Evolutionary conservation across 1,140 invertebrate species (phyloP), one percentile per base, ranked within the genome.

Genomic region (Achatina immaculata): DNA sequence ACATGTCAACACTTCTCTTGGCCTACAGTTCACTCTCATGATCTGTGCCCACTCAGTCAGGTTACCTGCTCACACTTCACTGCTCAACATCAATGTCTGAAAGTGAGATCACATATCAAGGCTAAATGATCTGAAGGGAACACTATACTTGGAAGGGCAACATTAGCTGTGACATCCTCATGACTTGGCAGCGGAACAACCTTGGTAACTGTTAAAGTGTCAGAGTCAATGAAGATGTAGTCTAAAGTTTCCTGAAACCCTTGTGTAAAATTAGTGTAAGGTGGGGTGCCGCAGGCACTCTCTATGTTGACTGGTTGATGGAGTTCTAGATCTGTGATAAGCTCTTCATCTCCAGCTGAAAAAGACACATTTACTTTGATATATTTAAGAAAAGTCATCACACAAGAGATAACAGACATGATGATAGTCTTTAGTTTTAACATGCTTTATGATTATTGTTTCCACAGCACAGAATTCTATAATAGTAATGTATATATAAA

Each of bases 101-200:
- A 94, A 80, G 92, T 90, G 45, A 99, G 91, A 92, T 97, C 96
- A 71, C 95, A 95, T 77, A 97, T 92, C 69, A 98, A 91, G 72
- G 97, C 94, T 83, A 99, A 91, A 91, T 99, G 97, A 93, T 99
- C 97, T 28, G 97, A 98, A 0, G 97, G 97, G 91, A 95, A 96
- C 14, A 95, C 94, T 28, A 95, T 91, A 86, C 95, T 98, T 1
- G 97, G 97, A 81, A 98, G 92, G 19, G 95, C 96, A 65, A 89
- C 92, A 87, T 96, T 90, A 48, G 92, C 88, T 69, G 89, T 92
- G 24, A 98, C 90, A 85, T 96, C 95, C 85, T 96, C 95, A 75
- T 94, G 92, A 40, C 92, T 93, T 0, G 96, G 96, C 82, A 97
- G 92, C 3, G 96, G 96, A 78, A 98, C 91, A 1, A 95, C 93